Evolutionary conservation across 1,140 invertebrate genomes (phyloP).

Genomic region (Drosophila chauvacae): DNA sequence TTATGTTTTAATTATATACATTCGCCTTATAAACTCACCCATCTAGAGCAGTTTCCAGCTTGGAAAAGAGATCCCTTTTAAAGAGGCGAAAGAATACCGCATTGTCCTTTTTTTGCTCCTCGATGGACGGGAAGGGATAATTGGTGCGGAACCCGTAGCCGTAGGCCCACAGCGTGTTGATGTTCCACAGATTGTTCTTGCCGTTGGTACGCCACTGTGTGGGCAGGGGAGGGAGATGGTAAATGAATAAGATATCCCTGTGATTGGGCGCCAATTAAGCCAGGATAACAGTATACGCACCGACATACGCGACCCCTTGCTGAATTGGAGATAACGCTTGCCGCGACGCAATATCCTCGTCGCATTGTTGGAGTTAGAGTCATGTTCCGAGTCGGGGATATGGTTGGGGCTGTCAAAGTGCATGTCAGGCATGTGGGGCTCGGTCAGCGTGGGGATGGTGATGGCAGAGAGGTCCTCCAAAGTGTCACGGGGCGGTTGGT

Average conservation of each 20-base stretch:
- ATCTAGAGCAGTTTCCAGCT: constrained; percentile 84
- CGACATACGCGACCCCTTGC: constrained; percentile 74
- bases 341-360: constrained; percentile 66
- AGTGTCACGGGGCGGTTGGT: constrained; percentile 40
- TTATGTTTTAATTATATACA: too few species aligned
- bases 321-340: constrained; percentile 66
- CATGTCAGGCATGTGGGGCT: constrained; percentile 50
- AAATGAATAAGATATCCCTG: not conserved
- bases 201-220: constrained; percentile 85
- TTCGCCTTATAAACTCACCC: constrained; percentile 64
- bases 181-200: constrained; percentile 85
- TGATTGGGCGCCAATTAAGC: constrained; percentile 43
- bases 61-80: constrained; percentile 83
- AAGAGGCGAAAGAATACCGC: constrained; percentile 65
- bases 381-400: constrained; percentile 3
- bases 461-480: constrained; percentile 20
- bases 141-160: constrained; percentile 86
- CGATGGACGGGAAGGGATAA: constrained; percentile 85
- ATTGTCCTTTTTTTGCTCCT: constrained; percentile 60
- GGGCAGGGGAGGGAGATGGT: not conserved
- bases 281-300: constrained; percentile 37
- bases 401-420: constrained; percentile 50
- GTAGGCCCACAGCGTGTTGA: constrained; percentile 85
- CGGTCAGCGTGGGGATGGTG: not conserved
- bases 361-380: constrained; percentile 38